These are phyloP conservation scores for Heteractis magnifica DNA, from an alignment of 92 coral and sea anemone species.

Conservation along the genomic window DNA sequence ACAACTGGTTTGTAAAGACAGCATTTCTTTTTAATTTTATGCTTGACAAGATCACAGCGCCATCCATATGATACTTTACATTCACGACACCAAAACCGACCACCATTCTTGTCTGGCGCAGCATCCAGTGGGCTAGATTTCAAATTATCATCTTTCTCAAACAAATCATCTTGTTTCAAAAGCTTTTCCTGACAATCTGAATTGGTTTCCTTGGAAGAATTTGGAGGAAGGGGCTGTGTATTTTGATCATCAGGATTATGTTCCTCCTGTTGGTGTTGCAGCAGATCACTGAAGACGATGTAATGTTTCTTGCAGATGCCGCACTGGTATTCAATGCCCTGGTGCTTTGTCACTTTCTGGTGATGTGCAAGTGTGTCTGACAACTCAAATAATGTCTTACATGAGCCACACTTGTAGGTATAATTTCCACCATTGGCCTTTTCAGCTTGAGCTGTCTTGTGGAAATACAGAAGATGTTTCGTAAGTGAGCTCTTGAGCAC, in stretches of 20 bases:
- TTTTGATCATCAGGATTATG: not conserved
- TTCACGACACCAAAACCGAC: conserved; percentile 6
- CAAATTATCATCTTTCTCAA: not conserved
- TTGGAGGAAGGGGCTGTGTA: not conserved
- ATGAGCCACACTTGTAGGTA: not conserved
- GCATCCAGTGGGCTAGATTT: not conserved
- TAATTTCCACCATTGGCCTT: not conserved
- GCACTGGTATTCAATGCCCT: not conserved
- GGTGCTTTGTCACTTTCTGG: not conserved
- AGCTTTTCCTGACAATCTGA: not conserved
- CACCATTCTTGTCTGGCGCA: not conserved
- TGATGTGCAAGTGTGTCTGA: not conserved
- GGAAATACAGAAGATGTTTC: not conserved
- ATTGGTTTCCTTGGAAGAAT: not conserved
- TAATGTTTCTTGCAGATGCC: not conserved
- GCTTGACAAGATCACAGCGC: not conserved
- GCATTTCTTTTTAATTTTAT: conserved; percentile 2
- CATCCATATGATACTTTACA: not conserved
- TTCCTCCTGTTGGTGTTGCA: not conserved
- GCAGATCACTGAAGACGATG: not conserved
- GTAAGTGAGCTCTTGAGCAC: not conserved
- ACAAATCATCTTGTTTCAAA: not conserved
- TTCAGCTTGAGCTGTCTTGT: not conserved
- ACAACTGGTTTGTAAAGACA: not conserved
- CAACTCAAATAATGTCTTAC: not conserved